A percentile compares a stretch with the other conserved stretches of the same genome.
phyloP scores from a whole-genome alignment of 2,113 vertebrate species.

The Microtus oregoni region DNA sequence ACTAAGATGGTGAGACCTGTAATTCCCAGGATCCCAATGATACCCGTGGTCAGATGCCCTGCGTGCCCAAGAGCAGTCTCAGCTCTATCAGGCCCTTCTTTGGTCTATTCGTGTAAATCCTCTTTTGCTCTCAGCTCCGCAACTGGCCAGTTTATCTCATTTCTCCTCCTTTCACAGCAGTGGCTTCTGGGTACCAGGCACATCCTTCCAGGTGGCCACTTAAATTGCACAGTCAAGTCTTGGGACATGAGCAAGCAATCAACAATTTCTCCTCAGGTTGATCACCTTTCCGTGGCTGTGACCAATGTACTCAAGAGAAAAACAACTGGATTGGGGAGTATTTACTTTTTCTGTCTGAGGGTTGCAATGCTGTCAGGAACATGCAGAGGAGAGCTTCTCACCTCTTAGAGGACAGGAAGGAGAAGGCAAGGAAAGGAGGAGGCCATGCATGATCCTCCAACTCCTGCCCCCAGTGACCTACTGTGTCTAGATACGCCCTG shows the following conservation, averaged over 20 bases:
- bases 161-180: background rate
- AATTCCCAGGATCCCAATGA: background rate
- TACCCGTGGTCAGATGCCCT: accelerated
- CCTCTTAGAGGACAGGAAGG: background rate
- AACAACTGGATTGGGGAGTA: no score
- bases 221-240: background rate
- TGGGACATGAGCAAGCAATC: background rate
- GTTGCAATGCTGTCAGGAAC: no score
- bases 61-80: no score
- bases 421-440: background rate
- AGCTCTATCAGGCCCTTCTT: background rate
- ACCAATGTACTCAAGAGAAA: background rate
- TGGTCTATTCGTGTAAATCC: background rate
- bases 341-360: background rate
- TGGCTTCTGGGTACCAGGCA: background rate
- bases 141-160: background rate
- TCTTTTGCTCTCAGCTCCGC: background rate
- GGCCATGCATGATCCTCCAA: background rate
- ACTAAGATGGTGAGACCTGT: accelerated
- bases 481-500: background rate
- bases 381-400: background rate
- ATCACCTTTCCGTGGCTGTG: background rate
- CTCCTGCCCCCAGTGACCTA: background rate
- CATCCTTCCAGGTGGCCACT: background rate
- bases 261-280: background rate